These are phyloP conservation scores for Lepidurus apus DNA, from an alignment of 1,140 invertebrate species.

Conservation along the genomic window DNA sequence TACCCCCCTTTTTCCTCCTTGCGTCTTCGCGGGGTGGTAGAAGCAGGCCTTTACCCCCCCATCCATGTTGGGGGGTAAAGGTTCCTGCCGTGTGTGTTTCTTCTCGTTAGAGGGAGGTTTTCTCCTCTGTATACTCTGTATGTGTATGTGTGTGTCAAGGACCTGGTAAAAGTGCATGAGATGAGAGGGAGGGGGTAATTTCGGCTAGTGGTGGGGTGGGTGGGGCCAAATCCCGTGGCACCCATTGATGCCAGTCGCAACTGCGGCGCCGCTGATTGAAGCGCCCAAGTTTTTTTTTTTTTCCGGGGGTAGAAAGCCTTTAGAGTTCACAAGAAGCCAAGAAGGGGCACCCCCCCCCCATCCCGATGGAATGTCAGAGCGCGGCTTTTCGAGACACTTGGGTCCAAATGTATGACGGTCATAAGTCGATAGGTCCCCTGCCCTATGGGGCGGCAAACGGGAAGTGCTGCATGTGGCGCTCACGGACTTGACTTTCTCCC, in stretches of 20 bases:
- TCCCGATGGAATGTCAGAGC: conserved; percentile 17
- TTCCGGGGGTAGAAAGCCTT: background rate
- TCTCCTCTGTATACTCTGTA: background rate
- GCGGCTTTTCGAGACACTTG: conserved; percentile 10
- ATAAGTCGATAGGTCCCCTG: conserved; percentile 16
- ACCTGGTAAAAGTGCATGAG: background rate
- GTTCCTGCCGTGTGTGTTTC: background rate
- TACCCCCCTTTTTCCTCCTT: background rate
- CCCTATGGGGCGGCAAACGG: conserved; percentile 15
- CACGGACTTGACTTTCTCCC: background rate
- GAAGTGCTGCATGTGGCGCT: background rate
- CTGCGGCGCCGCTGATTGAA: conserved; percentile 16
- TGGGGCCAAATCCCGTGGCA: background rate
- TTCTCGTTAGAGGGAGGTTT: background rate
- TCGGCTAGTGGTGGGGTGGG: conserved; percentile 8
- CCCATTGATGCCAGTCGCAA: conserved; percentile 16
- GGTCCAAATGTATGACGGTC: background rate
- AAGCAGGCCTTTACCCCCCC: background rate
- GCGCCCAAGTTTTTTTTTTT: background rate
- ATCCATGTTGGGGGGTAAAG: background rate
- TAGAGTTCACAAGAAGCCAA: background rate
- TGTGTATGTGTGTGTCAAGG: too few relatives aligned
- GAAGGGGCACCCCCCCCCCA: background rate
- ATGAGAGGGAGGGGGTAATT: conserved; percentile 10
- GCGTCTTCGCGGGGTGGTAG: background rate